These are phyloP conservation scores for Plutella xylostella DNA, from an alignment of 2,888 invertebrate genomes.

Conservation along the genomic window DNA sequence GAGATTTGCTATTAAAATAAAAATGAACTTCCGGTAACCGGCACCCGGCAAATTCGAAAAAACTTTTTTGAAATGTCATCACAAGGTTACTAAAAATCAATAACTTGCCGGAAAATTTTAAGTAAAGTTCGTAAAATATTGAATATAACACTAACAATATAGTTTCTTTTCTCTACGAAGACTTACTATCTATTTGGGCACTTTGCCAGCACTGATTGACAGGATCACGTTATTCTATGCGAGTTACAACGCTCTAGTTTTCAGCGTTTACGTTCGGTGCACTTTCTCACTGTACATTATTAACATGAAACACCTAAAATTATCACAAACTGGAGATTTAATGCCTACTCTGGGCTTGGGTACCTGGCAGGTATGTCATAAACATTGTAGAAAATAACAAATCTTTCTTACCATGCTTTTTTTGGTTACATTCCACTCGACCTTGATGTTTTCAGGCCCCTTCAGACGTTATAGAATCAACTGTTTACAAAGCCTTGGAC, in stretches of 20 bases:
- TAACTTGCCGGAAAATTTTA: conserved; percentile 20
- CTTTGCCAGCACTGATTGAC: too few species aligned
- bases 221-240: too few species aligned
- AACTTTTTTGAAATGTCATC: conserved; percentile 12
- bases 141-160: too few species aligned
- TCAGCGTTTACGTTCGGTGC: too few species aligned
- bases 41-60: conserved; percentile 30
- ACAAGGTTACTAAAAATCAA: conserved; percentile 23
- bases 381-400: background rate
- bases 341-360: conserved; percentile 81
- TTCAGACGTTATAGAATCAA: conserved; percentile 72
- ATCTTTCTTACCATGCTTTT: conserved; percentile 3
- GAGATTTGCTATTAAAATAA: too few species aligned
- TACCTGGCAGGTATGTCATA: conserved; percentile 73
- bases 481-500: conserved; percentile 74
- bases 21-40: too few species aligned
- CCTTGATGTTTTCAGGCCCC: conserved; percentile 55
- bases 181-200: too few species aligned
- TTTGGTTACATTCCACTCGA: background rate
- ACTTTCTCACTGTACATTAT: too few species aligned
- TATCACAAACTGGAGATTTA: conserved; percentile 58
- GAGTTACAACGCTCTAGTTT: too few species aligned
- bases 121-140: too few species aligned
- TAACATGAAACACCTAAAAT: conserved; percentile 53
- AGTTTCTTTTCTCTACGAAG: too few species aligned